Base-by-base conservation (phyloP, 2,888 invertebrate genomes). In the Invenusta paracnida region DNA sequence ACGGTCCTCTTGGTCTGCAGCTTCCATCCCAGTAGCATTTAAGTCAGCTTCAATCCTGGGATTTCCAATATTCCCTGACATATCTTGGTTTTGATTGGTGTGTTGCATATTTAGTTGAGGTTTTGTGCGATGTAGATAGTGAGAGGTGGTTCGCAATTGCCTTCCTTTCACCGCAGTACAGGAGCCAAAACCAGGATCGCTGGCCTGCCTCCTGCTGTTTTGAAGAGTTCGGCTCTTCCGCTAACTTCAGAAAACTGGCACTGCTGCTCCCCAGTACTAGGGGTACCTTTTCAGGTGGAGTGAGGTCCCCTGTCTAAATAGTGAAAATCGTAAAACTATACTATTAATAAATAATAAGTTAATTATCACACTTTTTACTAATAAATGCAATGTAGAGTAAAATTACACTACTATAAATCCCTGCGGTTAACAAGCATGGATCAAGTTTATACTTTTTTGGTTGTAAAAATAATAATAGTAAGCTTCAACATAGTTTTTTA, bases 191-290 rank as follows among this genome's bases (percentile, higher is more conserved):
- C 79, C 28, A 27, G 79, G 79, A 79, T 79, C 28, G 23, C 79
- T 27, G 29, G 25, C 79, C 79, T 79, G 79, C 79, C 79, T n/a
- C 79, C 79, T 79, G 79, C n/a, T 79, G 29, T 79, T 79, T n/a
- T 79, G 79, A 23, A 79, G 79, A n/a, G 79, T 79, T 79, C 79
- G 25, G 79, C 79, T 79, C 79, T 79, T 79, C 79, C 79, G 29
- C 79, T n/a, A 79, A 27, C 79, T 79, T 25, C 79, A 79, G 79
- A 79, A n/a, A 11, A 79, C 79, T 79, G n/a, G 79, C n/a, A 27
- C 28, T n/a, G 79, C 79, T 79, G 79, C 79, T 79, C 5, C 79
- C 79, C 79, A 23, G n/a, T 27, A 79, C 79, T 79, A 79, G 79
- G 79, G n/a, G 5, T 79, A 79, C 2, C 11, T 48, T 48, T 48